Evolutionary conservation across 2,797 vertebrate species (phyloP), one percentile per base, ranked within the genome.

Genomic region (Hypotaenidia okinawae): DNA sequence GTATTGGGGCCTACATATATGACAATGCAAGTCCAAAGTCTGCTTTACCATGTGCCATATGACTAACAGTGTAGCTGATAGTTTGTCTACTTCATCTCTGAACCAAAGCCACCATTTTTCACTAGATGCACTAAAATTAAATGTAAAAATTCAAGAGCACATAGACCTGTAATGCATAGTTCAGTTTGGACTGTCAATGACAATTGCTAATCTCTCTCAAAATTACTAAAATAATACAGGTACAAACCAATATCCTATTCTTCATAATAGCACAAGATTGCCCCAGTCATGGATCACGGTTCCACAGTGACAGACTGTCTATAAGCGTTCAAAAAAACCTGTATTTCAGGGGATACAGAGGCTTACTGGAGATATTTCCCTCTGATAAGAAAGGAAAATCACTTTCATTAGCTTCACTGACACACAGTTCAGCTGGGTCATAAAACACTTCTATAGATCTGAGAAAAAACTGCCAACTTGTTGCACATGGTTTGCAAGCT

Each of bases 1-100:
- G 39, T 5, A 6, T 6, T 7, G n/a, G 51, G 13, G 22, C 51
- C 23, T 10, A 27, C 0, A 0, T 0, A 0, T 27, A 54, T 6
- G 16, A 49, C 52, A 70, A 23, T 18, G 18, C n/a, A 88, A 82
- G 35, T 58, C 25, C 57, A 41, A 69, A 74, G 27, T 37, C 52
- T 1, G 7, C 52, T 17, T 73, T 39, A 74, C 25, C 0, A 4
- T 30, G 5, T 5, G 14, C 15, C 68, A 61, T 7, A 4, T 23
- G 27, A 85, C 52, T 68, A 66, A 74, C 2, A 58, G 84, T 45
- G 70, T 2, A 62, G 82, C 54, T 55, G 74, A 25, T 14, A 23
- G 24, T 17, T 61, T 5, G 6, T 41, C 27, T 43, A 58, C 22
- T 47, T 35, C 25, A 47, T 35, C 64, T 79, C 18, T 37, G n/a